Evolutionary conservation across 2,113 vertebrate genomes (phyloP), one percentile per base, ranked within the genome.

Genomic region (Pyxicephalus adspersus): DNA sequence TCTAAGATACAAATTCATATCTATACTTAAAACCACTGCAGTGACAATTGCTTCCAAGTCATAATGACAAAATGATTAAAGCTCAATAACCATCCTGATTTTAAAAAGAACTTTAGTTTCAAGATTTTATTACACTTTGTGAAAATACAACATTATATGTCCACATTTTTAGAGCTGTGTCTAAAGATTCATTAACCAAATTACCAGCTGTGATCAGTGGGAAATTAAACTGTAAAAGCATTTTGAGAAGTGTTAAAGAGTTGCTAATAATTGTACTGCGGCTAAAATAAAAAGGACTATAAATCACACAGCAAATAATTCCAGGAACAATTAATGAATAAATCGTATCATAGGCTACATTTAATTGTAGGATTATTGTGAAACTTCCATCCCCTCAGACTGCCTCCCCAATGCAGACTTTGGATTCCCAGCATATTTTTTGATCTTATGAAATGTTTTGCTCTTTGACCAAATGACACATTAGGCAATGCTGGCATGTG

Each of bases 401-500:
- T 29, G 23, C 22, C 23, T 28, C n/a, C 52, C 11, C 26, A n/a
- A 34, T n/a, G 28, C 70, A 73, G 29, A 38, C 71, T 6, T 17
- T 38, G 28, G 26, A 57, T 58, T 74, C 17, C 18, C 17, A 26
- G 18, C 16, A 8, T 75, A 25, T 60, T 45, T 61, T 61, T 25
- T 5, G 26, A 60, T 18, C 18, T 38, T 20, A 76, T 63, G 22
- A 76, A 76, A 76, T 64, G 58, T 45, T 63, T 60, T 51, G 73
- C 34, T 76, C 73, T 63, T 64, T 76, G 73, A 76, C 58, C 73
- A 63, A 28, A 50, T 63, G 58, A 64, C 34, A 76, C 31, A 76
- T 63, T 19, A 51, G 51, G 72, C 16, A 75, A 61, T 61, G 29
- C 16, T 75, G 54, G 29, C 72, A 61, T 64, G 61, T 23, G 57